These are phyloP conservation scores for mouse (Mus musculus) DNA, from an alignment of 2,113 vertebrate genomes.

Conservation along the genomic window DNA sequence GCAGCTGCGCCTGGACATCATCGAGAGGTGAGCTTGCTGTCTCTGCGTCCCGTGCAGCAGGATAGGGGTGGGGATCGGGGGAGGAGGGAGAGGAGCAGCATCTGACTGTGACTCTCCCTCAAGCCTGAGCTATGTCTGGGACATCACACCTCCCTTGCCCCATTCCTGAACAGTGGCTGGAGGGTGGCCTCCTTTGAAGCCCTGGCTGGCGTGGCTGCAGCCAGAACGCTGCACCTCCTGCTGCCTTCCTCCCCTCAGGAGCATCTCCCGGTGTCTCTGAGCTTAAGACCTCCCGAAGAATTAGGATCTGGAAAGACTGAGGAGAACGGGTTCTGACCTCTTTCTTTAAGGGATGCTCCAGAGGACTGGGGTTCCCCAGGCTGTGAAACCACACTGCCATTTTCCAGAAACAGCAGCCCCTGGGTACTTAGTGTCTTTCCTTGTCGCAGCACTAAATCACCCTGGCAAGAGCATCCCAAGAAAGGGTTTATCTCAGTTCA, in stretches of 20 bases:
- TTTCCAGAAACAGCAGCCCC: not conserved
- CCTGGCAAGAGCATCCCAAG: not conserved
- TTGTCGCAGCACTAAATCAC: not conserved
- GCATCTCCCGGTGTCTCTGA: not conserved
- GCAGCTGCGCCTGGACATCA: slow-evolving; percentile 96
- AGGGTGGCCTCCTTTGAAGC: not conserved
- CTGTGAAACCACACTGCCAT: not conserved
- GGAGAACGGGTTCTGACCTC: not conserved
- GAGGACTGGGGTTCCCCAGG: not conserved
- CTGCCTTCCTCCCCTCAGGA: not conserved
- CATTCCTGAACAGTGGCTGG: not conserved
- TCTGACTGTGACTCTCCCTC: not conserved
- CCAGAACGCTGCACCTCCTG: not conserved
- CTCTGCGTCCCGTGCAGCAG: not conserved
- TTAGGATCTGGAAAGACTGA: not conserved
- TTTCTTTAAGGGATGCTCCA: not conserved
- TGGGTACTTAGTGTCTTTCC: too few relatives aligned
- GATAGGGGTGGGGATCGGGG: too few relatives aligned
- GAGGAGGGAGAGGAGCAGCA: not conserved
- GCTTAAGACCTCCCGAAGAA: not conserved
- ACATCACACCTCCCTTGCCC: not conserved
- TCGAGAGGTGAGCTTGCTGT: slow-evolving; percentile 91
- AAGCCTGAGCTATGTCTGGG: not conserved
- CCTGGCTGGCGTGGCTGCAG: too few relatives aligned
- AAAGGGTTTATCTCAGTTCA: not conserved